A percentile compares a stretch with the other conserved stretches of the same genome.
phyloP scores from a whole-genome alignment of 2,113 vertebrate genomes.

The Archilochus colubris region DNA sequence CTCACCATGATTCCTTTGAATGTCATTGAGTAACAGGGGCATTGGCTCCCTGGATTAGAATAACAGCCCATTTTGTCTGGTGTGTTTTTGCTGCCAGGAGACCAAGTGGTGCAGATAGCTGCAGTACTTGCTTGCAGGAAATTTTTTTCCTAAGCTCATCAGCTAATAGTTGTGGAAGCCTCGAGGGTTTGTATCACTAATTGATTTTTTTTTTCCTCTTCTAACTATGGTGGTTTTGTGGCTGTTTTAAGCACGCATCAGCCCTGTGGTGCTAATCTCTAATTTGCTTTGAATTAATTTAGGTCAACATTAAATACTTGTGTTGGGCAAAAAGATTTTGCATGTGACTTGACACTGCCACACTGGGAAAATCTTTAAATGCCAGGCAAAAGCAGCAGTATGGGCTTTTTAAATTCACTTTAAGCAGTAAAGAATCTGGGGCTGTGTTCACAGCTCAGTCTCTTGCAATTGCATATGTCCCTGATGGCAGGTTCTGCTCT shows the following conservation, averaged over 20 bases:
- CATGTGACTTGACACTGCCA: neutral
- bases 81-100: neutral
- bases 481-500: neutral
- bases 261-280: neutral
- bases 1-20: neutral
- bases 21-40: neutral
- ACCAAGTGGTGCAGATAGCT: neutral
- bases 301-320: neutral
- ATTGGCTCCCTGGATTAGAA: neutral
- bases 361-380: neutral
- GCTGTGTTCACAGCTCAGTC: neutral
- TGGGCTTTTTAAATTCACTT: neutral
- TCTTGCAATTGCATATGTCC: neutral
- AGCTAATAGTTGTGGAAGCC: neutral
- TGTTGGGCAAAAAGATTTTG: neutral
- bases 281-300: neutral
- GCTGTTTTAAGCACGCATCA: neutral
- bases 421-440: neutral
- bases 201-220: slow-evolving; percentile 12
- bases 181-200: neutral
- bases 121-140: neutral
- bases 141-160: neutral
- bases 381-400: neutral
- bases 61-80: neutral
- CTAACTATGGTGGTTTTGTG: slow-evolving; percentile 2